Conservation (phyloP, 2,113 vertebrate species). For the Corythornis vintsioides region DNA sequence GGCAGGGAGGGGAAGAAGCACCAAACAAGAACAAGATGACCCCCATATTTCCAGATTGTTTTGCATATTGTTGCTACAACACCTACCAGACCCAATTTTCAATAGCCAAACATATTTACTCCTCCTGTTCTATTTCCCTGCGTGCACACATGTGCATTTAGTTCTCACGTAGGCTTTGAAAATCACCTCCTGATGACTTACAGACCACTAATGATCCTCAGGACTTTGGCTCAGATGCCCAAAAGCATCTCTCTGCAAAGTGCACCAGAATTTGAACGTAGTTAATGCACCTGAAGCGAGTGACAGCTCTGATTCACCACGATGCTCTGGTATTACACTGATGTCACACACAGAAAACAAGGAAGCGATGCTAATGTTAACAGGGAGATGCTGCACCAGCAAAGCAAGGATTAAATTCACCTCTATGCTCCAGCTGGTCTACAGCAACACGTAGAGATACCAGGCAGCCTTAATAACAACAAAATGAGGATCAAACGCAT, state of each 20-base stretch:
- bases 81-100: background rate
- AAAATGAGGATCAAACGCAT: background rate
- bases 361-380: background rate
- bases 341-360: background rate
- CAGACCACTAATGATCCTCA: background rate
- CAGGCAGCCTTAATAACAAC: background rate
- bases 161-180: background rate
- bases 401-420: background rate
- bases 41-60: background rate
- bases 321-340: background rate
- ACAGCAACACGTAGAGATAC: background rate
- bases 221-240: background rate
- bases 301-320: background rate
- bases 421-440: background rate
- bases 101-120: background rate
- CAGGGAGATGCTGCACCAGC: background rate
- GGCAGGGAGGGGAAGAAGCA: background rate
- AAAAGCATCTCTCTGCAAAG: background rate
- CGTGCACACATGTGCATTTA: rapidly evolving
- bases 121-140: background rate
- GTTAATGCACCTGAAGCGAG: background rate
- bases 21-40: background rate
- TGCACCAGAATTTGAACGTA: background rate
- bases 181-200: background rate
- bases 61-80: background rate